A percentile compares a stretch with the other conserved stretches of the same genome.
Evolutionary conservation across 2,113 vertebrate genomes (phyloP).

Genomic region (Sinocyclocheilus maitianheensis): DNA sequence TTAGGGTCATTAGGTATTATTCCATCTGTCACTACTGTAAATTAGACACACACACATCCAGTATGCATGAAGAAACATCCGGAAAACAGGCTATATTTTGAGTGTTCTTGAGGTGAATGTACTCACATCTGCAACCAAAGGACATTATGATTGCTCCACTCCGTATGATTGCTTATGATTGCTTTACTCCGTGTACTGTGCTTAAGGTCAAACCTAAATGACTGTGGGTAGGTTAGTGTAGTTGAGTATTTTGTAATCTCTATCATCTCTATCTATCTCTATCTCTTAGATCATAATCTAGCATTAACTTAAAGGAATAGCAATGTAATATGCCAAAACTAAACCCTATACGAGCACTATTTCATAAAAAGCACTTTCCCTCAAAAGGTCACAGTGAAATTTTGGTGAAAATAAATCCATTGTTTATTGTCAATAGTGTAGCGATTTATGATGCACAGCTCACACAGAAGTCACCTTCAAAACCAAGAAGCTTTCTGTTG

Average conservation of each 20-base stretch:
- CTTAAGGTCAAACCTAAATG: background rate
- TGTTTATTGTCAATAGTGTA: background rate
- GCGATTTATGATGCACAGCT: no score
- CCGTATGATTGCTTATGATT: background rate
- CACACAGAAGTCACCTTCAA: background rate
- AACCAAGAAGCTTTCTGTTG: background rate
- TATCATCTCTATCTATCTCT: background rate
- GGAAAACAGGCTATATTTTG: background rate
- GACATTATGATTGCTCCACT: background rate
- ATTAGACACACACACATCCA: background rate
- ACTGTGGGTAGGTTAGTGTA: background rate
- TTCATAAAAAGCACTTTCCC: background rate
- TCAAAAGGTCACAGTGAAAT: background rate
- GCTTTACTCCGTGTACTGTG: background rate
- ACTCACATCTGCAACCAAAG: no score
- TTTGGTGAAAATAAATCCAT: background rate
- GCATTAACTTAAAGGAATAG: background rate
- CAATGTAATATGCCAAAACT: background rate
- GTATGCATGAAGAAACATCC: background rate
- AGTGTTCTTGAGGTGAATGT: background rate
- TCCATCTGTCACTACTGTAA: background rate
- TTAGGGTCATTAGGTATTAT: background rate
- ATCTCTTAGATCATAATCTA: background rate
- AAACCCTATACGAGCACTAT: background rate
- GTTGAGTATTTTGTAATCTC: background rate